Evolutionary conservation across 2,113 vertebrate genomes (phyloP), one percentile per base, ranked within the genome.

Genomic region (Esox niger): DNA sequence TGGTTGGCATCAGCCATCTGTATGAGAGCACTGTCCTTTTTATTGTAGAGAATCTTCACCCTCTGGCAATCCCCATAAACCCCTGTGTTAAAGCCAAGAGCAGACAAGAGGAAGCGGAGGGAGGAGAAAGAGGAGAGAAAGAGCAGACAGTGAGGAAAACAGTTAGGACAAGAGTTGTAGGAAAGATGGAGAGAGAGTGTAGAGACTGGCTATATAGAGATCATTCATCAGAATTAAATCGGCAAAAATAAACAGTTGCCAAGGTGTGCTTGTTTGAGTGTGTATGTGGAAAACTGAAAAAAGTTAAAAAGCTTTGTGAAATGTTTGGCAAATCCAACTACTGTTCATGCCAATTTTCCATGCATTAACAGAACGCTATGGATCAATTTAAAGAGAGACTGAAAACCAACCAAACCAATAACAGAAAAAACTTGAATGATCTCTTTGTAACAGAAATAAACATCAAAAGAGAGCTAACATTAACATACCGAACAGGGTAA

Each of bases 41-140:
- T 98, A 90, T 98, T 98, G 92, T 97, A 98, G 46, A 98, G 93
- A 82, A 98, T 98, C 91, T 98, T 98, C 93, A 98, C 96, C 73
- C 96, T 95, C 88, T 98, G 96, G 90, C 96, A 95, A 90, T 98
- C 96, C 67, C 96, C 96, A 77, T 98, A 98, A 86, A 98, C 96
- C 86, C 96, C 96, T 98, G 93, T 35, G 90, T 92, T 75, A 91
- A 79, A 94, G 91, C 86, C 91, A 85, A 78, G 93, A 90, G 92
- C 87, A 87, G 88, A 90, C 61, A 88, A 91, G 89, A 87, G 86
- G 78, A 87, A 64, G n/a, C n/a, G n/a, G n/a, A n/a, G n/a, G n/a
- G n/a, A n/a, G n/a, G n/a, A n/a, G n/a, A n/a, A n/a, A 46, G 74
- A 59, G 70, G 91, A 86, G 91, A 88, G 86, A 88, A 79, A 84